Base-by-base conservation (phyloP, 2,113 vertebrate species). In the Eubucco bourcierii region DNA sequence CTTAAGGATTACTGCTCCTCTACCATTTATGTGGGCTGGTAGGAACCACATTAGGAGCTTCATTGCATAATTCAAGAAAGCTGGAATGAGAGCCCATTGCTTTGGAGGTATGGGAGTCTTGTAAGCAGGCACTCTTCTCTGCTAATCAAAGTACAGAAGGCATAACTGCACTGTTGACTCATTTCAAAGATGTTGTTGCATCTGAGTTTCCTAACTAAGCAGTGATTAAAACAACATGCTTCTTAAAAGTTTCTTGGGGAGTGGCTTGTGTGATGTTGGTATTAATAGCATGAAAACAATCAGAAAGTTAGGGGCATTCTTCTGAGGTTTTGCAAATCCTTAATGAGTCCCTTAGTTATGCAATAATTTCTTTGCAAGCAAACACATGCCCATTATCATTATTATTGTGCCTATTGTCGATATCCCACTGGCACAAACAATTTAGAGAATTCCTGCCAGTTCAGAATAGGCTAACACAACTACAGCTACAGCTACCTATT, bases 401-500 rank as follows among this genome's bases (percentile, higher is more conserved):
- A 96, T 97, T 98, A 98, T 97, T 97, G 96, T 96, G 94, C 88
- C 17, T 94, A 97, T 97, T 94, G 96, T 91, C 95, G 97, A 97
- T 98, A 98, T 96, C 97, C 97, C 98, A 97, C 96, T 82, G 95
- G 98, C 98, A 97, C 84, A 95, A 98, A 98, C 96, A 98, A 98
- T 98, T 95, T 91, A 97, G 98, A 97, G 98, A 98, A 98, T 98
- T 93, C 97, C 97, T 97, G 98, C 97, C 90, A 97, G 97, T 97
- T 98, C 94, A 20, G 87, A 82, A 88, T 83, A 46, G 73, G 88
- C 94, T 97, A 97, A 97, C 95, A 97, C 90, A 82, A 97, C 98
- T 98, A 98, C 97, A 90, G 96, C 97, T 98, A 98, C 97, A 90
- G 96, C 97, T 98, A 98, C 98, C 98, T 97, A 97, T 97, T 98